Conservation (phyloP, 2,113 vertebrate species). For the Silurus glanis region DNA sequence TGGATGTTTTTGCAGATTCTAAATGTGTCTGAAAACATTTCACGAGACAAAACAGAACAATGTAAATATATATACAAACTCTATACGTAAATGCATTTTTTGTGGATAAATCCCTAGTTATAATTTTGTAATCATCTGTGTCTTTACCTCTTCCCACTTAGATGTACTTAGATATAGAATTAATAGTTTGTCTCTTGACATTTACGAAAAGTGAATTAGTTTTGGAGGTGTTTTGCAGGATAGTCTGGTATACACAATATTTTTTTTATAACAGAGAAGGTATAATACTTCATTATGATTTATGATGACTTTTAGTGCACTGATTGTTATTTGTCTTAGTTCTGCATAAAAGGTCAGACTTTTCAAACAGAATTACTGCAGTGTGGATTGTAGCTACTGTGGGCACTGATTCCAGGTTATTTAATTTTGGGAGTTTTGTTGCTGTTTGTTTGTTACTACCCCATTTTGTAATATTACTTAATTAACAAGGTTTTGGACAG, state of each 20-base stretch:
- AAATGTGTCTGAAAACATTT: background rate
- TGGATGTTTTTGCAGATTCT: conserved; percentile 15
- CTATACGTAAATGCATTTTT: background rate
- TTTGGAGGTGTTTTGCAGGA: conserved; percentile 11
- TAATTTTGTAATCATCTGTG: background rate
- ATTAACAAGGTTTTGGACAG: background rate
- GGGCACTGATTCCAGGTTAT: conserved; percentile 50
- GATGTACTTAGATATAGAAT: background rate
- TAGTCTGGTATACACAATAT: conserved; percentile 70
- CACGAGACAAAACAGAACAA: background rate
- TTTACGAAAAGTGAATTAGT: conserved; percentile 20
- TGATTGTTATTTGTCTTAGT: conserved; percentile 43
- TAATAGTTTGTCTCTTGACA: conserved; percentile 6
- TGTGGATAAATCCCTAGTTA: background rate
- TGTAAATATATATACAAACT: too few relatives aligned
- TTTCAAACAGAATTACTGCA: conserved; percentile 53
- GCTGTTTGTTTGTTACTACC: background rate
- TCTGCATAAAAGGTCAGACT: conserved; percentile 41
- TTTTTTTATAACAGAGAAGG: conserved; percentile 19
- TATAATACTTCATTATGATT: conserved; percentile 40
- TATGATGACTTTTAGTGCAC: conserved; percentile 42
- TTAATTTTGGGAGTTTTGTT: background rate
- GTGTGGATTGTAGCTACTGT: conserved; percentile 33
- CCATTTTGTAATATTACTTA: background rate
- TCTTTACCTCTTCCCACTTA: background rate